Conservation (phyloP, 2,113 vertebrate species). For the Rhombomys opimus region DNA sequence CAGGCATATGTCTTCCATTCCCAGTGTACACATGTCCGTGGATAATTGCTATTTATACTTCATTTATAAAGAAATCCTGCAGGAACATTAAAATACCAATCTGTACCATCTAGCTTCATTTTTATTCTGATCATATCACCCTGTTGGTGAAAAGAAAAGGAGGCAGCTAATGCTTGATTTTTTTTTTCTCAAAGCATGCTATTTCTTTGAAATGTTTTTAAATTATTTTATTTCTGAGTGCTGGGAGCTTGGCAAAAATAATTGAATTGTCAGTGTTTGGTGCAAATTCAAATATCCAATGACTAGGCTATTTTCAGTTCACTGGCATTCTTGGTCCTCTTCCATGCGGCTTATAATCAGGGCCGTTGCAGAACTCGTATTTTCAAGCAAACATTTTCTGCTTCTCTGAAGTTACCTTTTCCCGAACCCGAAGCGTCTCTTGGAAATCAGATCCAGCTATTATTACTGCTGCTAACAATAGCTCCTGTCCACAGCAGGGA, state of each 20-base stretch:
- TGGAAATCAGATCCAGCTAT: slow-evolving; percentile 68
- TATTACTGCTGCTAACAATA: slow-evolving; percentile 79
- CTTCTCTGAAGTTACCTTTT: slow-evolving; percentile 11
- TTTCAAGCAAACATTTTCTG: neutral
- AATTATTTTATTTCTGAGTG: slow-evolving; percentile 66
- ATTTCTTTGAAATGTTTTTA: slow-evolving; percentile 52
- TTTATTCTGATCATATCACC: slow-evolving; percentile 68
- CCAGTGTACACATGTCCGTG: slow-evolving; percentile 58
- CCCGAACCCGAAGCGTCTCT: slow-evolving; percentile 20
- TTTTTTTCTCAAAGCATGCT: slow-evolving; percentile 37
- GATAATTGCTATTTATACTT: slow-evolving; percentile 78
- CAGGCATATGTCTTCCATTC: slow-evolving; percentile 56
- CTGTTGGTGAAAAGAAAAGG: slow-evolving; percentile 51
- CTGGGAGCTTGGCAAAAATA: slow-evolving; percentile 39
- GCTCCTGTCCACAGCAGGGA: slow-evolving; percentile 78
- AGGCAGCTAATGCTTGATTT: slow-evolving; percentile 39
- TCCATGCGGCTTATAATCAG: neutral
- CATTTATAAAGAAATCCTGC: slow-evolving; percentile 72
- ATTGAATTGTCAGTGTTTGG: slow-evolving; percentile 58
- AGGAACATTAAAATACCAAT: slow-evolving; percentile 46
- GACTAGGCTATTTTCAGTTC: neutral
- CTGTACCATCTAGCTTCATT: slow-evolving; percentile 61
- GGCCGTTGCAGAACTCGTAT: neutral
- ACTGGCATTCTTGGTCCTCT: neutral
- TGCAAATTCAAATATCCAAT: slow-evolving; percentile 52